A percentile compares a stretch with the other conserved stretches of the same genome.
Conservation (phyloP, 2,888 invertebrate species). For the Drosophila mimetica region DNA sequence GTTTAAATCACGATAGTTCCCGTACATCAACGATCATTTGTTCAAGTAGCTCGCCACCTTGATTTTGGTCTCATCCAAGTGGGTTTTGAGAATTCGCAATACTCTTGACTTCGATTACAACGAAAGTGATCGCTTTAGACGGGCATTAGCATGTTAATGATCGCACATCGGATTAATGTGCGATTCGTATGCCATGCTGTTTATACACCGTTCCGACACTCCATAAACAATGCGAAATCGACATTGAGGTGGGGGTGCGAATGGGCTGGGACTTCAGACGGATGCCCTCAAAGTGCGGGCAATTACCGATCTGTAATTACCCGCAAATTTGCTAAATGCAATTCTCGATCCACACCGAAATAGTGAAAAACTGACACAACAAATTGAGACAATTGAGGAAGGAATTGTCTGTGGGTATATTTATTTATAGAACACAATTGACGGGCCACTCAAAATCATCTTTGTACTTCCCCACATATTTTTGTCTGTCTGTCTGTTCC, state of each 20-base stretch:
- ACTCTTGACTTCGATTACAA: conserved; percentile 24
- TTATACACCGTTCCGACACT: conserved; percentile 30
- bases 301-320: conserved; percentile 46
- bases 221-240: conserved; percentile 43
- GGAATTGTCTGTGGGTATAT: conserved; percentile 32
- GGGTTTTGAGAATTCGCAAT: conserved; percentile 18
- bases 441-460: conserved; percentile 58
- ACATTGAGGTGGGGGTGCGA: conserved; percentile 19
- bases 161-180: conserved; percentile 57
- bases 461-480: conserved; percentile 4
- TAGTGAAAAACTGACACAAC: conserved; percentile 38
- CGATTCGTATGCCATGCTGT: conserved; percentile 60
- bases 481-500: conserved; percentile 3
- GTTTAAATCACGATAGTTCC: conserved; percentile 1
- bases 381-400: conserved; percentile 58
- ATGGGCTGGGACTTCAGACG: background rate
- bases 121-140: conserved; percentile 59
- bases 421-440: conserved; percentile 76
- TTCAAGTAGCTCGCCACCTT: conserved; percentile 33
- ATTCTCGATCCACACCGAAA: conserved; percentile 18
- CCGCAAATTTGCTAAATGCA: conserved; percentile 42
- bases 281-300: conserved; percentile 33
- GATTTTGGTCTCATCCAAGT: conserved; percentile 20
- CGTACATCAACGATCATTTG: conserved; percentile 7
- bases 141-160: conserved; percentile 70